phyloP scores from a whole-genome alignment of 2,888 invertebrate species.

The Dexiosoma caninum region DNA sequence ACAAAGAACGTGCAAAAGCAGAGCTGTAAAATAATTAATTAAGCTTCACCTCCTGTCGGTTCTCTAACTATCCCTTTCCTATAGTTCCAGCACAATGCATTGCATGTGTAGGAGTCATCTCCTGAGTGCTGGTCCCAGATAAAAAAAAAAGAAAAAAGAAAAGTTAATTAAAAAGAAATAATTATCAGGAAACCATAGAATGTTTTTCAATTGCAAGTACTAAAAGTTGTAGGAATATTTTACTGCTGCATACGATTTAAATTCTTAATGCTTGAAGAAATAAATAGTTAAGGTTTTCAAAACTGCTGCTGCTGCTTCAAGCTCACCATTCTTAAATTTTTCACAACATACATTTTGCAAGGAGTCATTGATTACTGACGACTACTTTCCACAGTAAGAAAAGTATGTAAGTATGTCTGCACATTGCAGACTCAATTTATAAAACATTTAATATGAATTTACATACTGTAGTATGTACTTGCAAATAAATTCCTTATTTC shows the following conservation, averaged over 20 bases:
- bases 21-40: too few species aligned
- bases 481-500: conserved; percentile 37
- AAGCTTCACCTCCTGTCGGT: too few species aligned
- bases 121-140: neutral
- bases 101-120: too few species aligned
- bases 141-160: neutral
- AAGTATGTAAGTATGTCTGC: conserved; percentile 9
- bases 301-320: neutral
- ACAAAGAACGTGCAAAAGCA: too few species aligned
- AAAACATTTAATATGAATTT: conserved; percentile 37
- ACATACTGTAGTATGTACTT: conserved; percentile 30
- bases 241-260: neutral
- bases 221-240: neutral
- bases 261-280: neutral
- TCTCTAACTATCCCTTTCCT: too few species aligned
- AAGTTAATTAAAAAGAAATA: neutral
- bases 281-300: neutral
- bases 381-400: neutral
- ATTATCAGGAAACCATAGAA: conserved; percentile 5
- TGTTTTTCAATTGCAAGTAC: neutral
- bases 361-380: conserved; percentile 40
- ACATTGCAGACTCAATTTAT: conserved; percentile 3
- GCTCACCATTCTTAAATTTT: neutral
- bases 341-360: conserved; percentile 4
- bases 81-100: too few species aligned